A percentile compares a stretch with the other conserved stretches of the same genome.
phyloP scores from a whole-genome alignment of 2,113 vertebrate species.

The Platichthys stellatus region DNA sequence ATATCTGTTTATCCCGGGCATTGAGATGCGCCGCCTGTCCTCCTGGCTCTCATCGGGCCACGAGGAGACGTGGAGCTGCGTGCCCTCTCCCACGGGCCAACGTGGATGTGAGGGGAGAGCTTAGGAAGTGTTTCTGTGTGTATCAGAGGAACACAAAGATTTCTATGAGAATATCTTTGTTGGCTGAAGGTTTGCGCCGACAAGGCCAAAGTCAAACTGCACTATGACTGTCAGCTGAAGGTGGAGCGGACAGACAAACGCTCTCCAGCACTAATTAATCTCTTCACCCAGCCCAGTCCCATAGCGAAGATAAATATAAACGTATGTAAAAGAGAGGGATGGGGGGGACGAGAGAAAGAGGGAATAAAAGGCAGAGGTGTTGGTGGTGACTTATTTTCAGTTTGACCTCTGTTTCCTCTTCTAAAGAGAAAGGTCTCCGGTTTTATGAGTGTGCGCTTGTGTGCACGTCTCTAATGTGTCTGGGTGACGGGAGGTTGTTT shows the following conservation, averaged over 20 bases:
- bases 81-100: constrained; percentile 22
- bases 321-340: constrained; percentile 55
- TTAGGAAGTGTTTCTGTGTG: neutral
- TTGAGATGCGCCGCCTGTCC: constrained; percentile 56
- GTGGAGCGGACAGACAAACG: constrained; percentile 55
- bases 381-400: constrained; percentile 73
- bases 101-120: neutral
- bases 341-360: constrained; percentile 13
- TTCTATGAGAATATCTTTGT: constrained; percentile 29
- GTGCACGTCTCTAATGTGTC: constrained; percentile 52
- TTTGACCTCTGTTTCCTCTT: constrained; percentile 78
- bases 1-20: constrained; percentile 63
- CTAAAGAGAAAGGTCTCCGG: constrained; percentile 67
- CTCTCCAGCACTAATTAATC: constrained; percentile 65
- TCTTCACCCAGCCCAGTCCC: constrained; percentile 59
- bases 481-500: constrained; percentile 69
- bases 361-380: constrained; percentile 50
- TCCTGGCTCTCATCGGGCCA: constrained; percentile 35
- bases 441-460: constrained; percentile 36
- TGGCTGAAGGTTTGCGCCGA: constrained; percentile 28
- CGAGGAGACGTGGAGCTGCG: constrained; percentile 19
- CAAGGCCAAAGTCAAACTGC: constrained; percentile 72
- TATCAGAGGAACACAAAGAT: neutral
- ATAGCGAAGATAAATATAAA: constrained; percentile 71
- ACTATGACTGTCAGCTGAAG: constrained; percentile 68